These are phyloP conservation scores for Ceratotherium simum DNA, from an alignment of 2,113 vertebrate genomes.

Conservation along the genomic window DNA sequence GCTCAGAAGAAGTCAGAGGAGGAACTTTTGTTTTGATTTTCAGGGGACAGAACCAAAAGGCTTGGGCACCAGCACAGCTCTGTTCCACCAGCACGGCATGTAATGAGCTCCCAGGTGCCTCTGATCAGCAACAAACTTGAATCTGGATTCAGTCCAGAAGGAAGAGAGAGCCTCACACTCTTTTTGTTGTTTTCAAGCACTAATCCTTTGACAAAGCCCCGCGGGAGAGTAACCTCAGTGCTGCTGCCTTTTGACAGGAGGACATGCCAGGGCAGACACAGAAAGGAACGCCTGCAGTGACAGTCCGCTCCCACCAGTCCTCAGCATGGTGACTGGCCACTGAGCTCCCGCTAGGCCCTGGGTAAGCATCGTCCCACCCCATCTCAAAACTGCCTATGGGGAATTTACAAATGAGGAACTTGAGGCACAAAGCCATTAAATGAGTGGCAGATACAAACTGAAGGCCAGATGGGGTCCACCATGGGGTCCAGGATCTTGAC, in stretches of 20 bases:
- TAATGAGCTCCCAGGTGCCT: background rate
- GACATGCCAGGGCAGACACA: background rate
- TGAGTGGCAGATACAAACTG: background rate
- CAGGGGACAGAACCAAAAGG: background rate
- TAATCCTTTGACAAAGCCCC: background rate
- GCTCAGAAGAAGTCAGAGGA: background rate
- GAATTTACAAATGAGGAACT: background rate
- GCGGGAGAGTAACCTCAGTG: background rate
- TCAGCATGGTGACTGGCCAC: background rate
- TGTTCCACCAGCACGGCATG: fast-evolving
- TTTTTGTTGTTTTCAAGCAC: background rate
- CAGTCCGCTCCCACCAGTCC: too few species aligned
- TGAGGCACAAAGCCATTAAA: background rate
- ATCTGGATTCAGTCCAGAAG: too few species aligned
- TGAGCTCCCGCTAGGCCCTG: background rate
- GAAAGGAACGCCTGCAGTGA: background rate
- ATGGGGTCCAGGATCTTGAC: background rate
- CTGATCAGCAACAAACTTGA: background rate
- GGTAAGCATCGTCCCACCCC: fast-evolving
- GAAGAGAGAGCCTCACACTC: background rate
- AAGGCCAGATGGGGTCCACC: background rate
- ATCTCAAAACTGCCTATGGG: background rate
- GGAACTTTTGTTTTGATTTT: background rate
- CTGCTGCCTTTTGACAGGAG: background rate
- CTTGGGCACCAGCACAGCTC: background rate